phyloP scores from a whole-genome alignment of 2,797 vertebrate genomes.

The Macropodus opercularis region DNA sequence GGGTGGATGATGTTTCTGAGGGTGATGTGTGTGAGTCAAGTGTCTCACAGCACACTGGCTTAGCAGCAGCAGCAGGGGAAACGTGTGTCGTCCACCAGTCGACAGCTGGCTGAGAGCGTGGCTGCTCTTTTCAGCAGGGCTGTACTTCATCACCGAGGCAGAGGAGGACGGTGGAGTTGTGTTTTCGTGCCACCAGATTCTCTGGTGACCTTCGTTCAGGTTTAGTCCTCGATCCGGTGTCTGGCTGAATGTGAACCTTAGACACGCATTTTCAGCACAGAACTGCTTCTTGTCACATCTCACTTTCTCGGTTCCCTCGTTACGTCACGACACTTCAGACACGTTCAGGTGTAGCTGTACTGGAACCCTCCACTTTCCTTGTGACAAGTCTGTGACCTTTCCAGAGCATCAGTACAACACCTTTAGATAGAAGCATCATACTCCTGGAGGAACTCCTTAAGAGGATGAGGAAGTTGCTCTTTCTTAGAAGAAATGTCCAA shows the following conservation, averaged over 20 bases:
- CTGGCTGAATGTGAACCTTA: conserved; percentile 10
- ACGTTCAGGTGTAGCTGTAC: conserved; percentile 6
- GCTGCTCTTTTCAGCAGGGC: conserved; percentile 57
- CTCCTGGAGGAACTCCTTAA: conserved; percentile 93
- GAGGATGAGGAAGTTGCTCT: conserved; percentile 89
- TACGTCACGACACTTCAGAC: conserved; percentile 14
- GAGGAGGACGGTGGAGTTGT: conserved; percentile 14
- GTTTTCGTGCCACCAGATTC: conserved; percentile 32
- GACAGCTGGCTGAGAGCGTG: conserved; percentile 59
- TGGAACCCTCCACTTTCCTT: conserved; percentile 19
- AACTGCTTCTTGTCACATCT: conserved; percentile 26
- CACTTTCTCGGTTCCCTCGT: background rate
- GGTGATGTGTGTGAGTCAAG: conserved; percentile 33
- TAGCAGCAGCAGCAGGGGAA: conserved; percentile 61
- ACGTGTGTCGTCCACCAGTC: conserved; percentile 64
- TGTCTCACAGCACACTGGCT: conserved; percentile 38
- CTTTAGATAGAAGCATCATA: conserved; percentile 92
- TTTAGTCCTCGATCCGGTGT: conserved; percentile 23
- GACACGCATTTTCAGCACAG: conserved; percentile 9
- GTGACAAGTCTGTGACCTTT: conserved; percentile 31
- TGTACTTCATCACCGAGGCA: conserved; percentile 50
- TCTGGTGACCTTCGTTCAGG: conserved; percentile 11
- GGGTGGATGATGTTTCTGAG: conserved; percentile 44
- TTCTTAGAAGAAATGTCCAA: conserved; percentile 87
- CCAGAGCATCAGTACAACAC: conserved; percentile 28